Evolutionary conservation across 1,140 invertebrate genomes (phyloP).

Genomic region (Oryctes rhinoceros): DNA sequence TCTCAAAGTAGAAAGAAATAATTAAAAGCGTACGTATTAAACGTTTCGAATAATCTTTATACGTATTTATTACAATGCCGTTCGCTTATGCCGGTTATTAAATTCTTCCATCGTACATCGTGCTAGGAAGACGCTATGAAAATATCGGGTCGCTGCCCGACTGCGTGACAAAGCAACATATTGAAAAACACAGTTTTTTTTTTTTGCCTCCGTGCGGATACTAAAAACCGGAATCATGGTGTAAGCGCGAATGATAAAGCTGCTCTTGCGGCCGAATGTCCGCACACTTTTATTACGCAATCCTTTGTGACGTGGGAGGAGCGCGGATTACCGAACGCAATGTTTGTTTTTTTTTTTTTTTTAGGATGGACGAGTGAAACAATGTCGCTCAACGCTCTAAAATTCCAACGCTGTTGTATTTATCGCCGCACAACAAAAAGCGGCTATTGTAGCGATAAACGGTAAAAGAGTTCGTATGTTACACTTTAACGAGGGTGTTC

Average conservation of each 20-base stretch:
- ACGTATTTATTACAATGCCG: too few species aligned
- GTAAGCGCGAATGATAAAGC: not conserved
- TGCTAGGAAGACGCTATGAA: not conserved
- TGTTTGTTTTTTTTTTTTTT: slow-evolving; percentile 1
- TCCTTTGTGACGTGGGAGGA: not conserved
- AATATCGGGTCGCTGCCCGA: not conserved
- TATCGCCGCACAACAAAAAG: too few species aligned
- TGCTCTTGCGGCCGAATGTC: not conserved
- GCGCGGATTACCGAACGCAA: not conserved
- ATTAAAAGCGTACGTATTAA: too few species aligned
- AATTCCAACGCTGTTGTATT: too few species aligned
- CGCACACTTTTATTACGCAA: slow-evolving; percentile 13
- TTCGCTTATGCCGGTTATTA: too few species aligned
- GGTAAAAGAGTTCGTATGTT: too few species aligned
- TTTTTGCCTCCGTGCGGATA: not conserved
- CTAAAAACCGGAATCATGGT: not conserved
- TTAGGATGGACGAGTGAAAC: not conserved
- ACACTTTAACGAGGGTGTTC: too few species aligned
- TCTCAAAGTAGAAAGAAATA: too few species aligned
- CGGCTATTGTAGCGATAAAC: too few species aligned
- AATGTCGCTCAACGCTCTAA: not conserved
- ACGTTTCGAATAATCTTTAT: too few species aligned
- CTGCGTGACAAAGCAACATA: not conserved
- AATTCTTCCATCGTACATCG: too few species aligned
- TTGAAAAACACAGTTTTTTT: not conserved